phyloP scores from a whole-genome alignment of 2,113 vertebrate genomes.

The Leptodactylus fuscus region DNA sequence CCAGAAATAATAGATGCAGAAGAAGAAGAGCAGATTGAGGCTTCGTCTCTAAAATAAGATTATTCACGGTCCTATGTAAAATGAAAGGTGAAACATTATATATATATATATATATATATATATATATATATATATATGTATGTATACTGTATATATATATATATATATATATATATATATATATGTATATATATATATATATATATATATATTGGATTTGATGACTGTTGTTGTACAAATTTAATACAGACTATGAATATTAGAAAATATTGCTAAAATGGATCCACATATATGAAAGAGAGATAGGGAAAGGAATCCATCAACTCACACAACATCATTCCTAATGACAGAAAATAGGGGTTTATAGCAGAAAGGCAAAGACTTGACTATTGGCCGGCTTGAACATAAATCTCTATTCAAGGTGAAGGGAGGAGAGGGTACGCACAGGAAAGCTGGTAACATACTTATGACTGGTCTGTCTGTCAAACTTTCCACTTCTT shows the following conservation, averaged over 20 bases:
- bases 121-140: too few species aligned
- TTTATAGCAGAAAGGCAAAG: neutral
- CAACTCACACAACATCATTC: neutral
- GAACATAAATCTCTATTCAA: constrained; percentile 12
- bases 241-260: too few species aligned
- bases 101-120: too few species aligned
- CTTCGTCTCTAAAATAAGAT: too few species aligned
- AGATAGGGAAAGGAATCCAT: neutral
- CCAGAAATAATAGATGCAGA: neutral
- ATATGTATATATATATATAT: too few species aligned
- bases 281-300: neutral
- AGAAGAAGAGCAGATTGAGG: neutral
- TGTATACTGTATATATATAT: too few species aligned
- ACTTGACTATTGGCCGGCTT: neutral
- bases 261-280: neutral
- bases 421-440: constrained; percentile 8
- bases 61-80: too few species aligned
- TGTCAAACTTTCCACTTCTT: constrained; percentile 56
- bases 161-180: too few species aligned
- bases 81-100: too few species aligned
- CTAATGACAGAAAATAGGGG: neutral
- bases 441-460: constrained; percentile 46
- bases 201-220: too few species aligned
- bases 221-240: too few species aligned
- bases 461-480: constrained; percentile 39